Conservation (phyloP, 2,113 vertebrate genomes). For the Toxotes jaculatrix region DNA sequence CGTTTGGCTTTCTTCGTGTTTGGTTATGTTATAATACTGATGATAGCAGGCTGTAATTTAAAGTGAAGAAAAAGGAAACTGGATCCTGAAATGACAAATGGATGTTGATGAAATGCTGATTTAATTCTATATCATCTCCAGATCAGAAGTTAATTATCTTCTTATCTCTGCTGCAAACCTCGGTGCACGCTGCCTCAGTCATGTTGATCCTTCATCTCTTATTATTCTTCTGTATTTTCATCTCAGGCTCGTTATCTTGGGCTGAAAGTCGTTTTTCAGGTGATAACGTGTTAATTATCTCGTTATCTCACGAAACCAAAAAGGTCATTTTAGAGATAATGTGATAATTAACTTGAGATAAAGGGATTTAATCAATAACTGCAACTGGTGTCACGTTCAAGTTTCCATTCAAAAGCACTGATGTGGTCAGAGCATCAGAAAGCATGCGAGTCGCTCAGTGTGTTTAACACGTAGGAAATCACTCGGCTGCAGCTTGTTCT, state of each 20-base stretch:
- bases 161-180: not conserved
- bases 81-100: too few species aligned
- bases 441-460: too few species aligned
- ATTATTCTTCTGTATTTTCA: not conserved
- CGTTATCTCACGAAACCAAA: not conserved
- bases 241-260: not conserved
- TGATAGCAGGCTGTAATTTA: too few species aligned
- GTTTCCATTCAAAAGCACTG: too few species aligned
- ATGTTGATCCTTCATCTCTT: not conserved
- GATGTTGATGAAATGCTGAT: not conserved
- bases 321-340: not conserved
- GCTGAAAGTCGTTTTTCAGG: not conserved
- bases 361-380: not conserved
- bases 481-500: too few species aligned
- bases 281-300: slow-evolving; percentile 17
- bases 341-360: not conserved
- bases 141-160: not conserved
- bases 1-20: too few species aligned
- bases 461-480: too few species aligned
- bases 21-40: too few species aligned
- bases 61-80: too few species aligned
- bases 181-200: too few species aligned
- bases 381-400: too few species aligned
- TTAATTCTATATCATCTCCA: slow-evolving; percentile 1
- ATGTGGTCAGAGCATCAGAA: too few species aligned